Base-by-base conservation (phyloP, 2,888 invertebrate genomes). In the Leptopilina myrica region DNA sequence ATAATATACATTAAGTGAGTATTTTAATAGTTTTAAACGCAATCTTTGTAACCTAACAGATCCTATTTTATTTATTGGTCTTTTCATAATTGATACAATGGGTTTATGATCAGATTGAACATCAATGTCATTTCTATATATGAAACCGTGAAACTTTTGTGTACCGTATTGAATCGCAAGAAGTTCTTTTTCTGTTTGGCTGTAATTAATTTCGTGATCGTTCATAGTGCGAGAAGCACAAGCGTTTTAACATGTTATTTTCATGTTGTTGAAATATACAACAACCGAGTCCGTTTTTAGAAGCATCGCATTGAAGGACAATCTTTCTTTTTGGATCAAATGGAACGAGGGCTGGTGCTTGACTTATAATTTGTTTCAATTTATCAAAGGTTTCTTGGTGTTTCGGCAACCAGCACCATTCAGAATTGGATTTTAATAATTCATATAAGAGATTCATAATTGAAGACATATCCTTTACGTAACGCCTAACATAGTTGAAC, bases 151-250 rank as follows among this genome's bases (percentile, higher is more conserved):
- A 43, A 43, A 43, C 7, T 43, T 43, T 56, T 56, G 56, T n/a
- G 56, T 56, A 12, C 56, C 56, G n/a, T 56, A 56, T n/a, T 12
- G n/a, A 56, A 56, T 56, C n/a, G 56, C 9, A 5, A 56, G 56
- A 56, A 56, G 56, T 56, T 56, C 56, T 56, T 56, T 56, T 12
- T 56, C 56, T n/a, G 56, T 56, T 56, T 56, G 56, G n/a, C 56
- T 56, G 56, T 56, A 56, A 56, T 56, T 56, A 56, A 56, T n/a
- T 56, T 56, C 56, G 56, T 56, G 56, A 56, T 56, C 56, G n/a
- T 56, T 56, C 56, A 56, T 56, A 11, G 53, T 12, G 11, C 53
- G 53, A 5, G 53, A 53, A 9, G 53, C 53, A 12, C 53, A 12
- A 9, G 53, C 53, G 53, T 53, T 53, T 53, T 5, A 53, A 12